A percentile compares a stretch with the other conserved stretches of the same genome.
Evolutionary conservation across 2,113 vertebrate genomes (phyloP).

Genomic region (Mobula hypostoma): DNA sequence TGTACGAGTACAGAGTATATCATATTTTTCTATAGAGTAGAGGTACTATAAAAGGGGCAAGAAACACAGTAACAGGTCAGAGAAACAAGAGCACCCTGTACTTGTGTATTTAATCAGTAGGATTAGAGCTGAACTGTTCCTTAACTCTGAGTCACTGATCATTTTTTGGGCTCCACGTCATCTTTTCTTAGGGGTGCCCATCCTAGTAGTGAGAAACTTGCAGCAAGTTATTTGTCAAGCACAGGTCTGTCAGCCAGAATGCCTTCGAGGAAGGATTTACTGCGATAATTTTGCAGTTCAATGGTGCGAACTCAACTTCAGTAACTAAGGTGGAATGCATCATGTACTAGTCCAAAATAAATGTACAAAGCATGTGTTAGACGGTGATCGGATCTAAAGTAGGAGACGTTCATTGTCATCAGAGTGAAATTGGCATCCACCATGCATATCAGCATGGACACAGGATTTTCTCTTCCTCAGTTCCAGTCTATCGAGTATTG

Average conservation of each 20-base stretch:
- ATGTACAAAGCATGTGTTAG: constrained; percentile 1
- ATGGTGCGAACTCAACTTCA: constrained; percentile 38
- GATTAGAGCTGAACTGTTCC: neutral
- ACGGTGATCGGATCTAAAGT: constrained; percentile 35
- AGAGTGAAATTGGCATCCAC: neutral
- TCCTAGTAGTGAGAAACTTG: neutral
- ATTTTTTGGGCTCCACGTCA: neutral
- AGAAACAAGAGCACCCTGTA: neutral
- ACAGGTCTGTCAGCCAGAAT: too few relatives aligned
- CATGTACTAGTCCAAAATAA: constrained; percentile 33
- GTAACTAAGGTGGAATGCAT: constrained; percentile 31
- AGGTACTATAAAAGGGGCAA: neutral
- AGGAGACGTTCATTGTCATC: neutral
- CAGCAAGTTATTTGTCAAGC: neutral
- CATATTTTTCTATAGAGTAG: neutral
- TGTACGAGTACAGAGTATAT: neutral
- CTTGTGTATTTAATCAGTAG: too few relatives aligned
- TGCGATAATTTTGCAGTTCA: constrained; percentile 40
- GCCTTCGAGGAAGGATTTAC: neutral
- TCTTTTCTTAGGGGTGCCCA: neutral
- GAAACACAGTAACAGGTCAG: too few relatives aligned
- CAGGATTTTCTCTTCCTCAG: too few relatives aligned
- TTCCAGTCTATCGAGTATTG: too few relatives aligned
- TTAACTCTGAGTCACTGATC: neutral
- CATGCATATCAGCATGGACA: neutral